phyloP scores from a whole-genome alignment of 2,888 invertebrate genomes.

The Cephus pygmeus region DNA sequence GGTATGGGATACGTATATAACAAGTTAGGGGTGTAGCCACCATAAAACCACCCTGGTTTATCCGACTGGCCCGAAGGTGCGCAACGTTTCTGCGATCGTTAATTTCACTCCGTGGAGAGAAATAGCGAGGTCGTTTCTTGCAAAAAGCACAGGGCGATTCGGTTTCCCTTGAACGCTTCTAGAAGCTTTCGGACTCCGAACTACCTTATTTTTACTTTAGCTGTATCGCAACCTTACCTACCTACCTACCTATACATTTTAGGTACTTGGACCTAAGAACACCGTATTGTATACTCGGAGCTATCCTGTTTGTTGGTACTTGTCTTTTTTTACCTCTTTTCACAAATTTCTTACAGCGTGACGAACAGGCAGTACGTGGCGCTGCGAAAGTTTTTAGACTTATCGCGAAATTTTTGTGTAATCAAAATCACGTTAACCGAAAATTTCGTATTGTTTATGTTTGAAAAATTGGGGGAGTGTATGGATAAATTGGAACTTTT shows the following conservation, averaged over 20 bases:
- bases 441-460: background rate
- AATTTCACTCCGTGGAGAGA: constrained; percentile 52
- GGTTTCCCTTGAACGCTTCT: constrained; percentile 42
- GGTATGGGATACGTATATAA: constrained; percentile 28
- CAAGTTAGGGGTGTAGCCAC: constrained; percentile 38
- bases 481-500: background rate
- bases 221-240: background rate
- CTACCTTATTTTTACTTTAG: background rate
- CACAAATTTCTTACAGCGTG: background rate
- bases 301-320: background rate
- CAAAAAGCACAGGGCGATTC: constrained; percentile 41
- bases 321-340: background rate
- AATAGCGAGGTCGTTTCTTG: constrained; percentile 54
- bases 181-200: constrained; percentile 32
- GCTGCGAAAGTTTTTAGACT: background rate
- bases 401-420: background rate
- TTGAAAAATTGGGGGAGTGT: background rate
- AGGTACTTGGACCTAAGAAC: background rate
- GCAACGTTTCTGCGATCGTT: constrained; percentile 50
- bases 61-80: constrained; percentile 47
- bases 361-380: background rate
- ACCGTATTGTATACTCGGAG: background rate
- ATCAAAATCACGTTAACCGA: background rate
- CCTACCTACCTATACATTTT: background rate
- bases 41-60: constrained; percentile 52